A percentile compares a stretch with the other conserved stretches of the same genome.
These are phyloP conservation scores for Sminthurinus aureus DNA, from an alignment of 2,888 invertebrate species.

Conservation along the genomic window DNA sequence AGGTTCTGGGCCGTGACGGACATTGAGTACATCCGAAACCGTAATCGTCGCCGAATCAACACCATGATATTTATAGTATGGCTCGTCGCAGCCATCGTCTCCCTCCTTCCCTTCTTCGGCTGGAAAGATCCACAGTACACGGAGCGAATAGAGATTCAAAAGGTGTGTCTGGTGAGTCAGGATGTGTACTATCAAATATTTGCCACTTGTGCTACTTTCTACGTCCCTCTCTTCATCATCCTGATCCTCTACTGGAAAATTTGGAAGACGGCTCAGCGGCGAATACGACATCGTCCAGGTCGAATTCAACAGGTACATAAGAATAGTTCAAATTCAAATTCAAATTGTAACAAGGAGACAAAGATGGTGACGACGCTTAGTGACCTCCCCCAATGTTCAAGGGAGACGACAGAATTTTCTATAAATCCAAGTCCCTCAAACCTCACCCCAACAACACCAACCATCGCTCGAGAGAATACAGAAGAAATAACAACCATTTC, in stretches of 20 bases:
- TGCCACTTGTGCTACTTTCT: conserved; percentile 63
- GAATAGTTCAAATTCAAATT: not conserved
- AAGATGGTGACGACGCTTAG: conserved; percentile 31
- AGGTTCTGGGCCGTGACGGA: conserved; percentile 92
- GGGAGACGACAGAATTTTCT: conserved; percentile 44
- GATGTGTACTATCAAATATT: conserved; percentile 69
- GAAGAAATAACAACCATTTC: conserved; percentile 40
- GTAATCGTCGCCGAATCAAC: conserved; percentile 78
- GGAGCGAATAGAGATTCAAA: conserved; percentile 69
- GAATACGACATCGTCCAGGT: conserved; percentile 73
- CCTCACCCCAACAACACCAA: conserved; percentile 41
- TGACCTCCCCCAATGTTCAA: conserved; percentile 54
- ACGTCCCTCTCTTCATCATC: conserved; percentile 81
- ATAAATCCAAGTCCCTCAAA: conserved; percentile 40
- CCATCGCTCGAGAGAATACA: conserved; percentile 61
- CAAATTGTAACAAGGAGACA: not conserved
- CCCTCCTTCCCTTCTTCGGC: conserved; percentile 85
- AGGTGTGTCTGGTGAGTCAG: conserved; percentile 80
- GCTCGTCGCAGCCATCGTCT: conserved; percentile 82
- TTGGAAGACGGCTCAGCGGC: conserved; percentile 83
- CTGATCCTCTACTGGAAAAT: conserved; percentile 83
- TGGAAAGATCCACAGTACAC: conserved; percentile 78
- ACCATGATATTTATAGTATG: conserved; percentile 85
- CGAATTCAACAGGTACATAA: conserved; percentile 40
- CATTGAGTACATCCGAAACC: conserved; percentile 85